Evolutionary conservation across 2,888 invertebrate species (phyloP).

Genomic region (Stenodera caucasica): DNA sequence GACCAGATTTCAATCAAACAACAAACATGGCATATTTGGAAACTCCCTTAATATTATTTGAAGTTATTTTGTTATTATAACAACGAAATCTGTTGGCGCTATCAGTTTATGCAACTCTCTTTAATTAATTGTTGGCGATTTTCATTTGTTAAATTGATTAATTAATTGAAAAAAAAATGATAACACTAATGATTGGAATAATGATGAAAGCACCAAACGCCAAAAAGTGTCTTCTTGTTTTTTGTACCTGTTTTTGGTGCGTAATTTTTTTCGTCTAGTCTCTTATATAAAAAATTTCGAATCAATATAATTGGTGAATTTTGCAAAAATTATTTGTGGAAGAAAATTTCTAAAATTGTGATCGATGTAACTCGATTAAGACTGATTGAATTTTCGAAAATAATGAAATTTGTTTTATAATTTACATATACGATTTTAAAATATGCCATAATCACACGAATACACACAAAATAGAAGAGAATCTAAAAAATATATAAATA

Average conservation of each 20-base stretch:
- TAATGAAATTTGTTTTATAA: conserved; percentile 30
- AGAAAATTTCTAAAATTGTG: conserved; percentile 44
- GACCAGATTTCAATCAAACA: conserved; percentile 10
- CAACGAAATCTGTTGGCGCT: conserved; percentile 14
- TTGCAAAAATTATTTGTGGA: conserved; percentile 39
- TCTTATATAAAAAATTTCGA: conserved; percentile 12
- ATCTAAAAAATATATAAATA: conserved; percentile 18
- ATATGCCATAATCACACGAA: conserved; percentile 49
- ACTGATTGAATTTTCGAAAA: conserved; percentile 48
- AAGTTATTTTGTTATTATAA: neutral
- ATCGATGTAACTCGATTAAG: conserved; percentile 52
- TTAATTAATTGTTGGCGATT: neutral
- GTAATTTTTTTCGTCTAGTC: conserved; percentile 33
- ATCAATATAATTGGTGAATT: conserved; percentile 31
- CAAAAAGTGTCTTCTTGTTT: conserved; percentile 54
- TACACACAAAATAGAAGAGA: conserved; percentile 32
- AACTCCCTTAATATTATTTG: no score
- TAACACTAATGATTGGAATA: conserved; percentile 15
- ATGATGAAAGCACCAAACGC: conserved; percentile 46
- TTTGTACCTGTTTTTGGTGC: conserved; percentile 41
- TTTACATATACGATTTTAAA: conserved; percentile 39
- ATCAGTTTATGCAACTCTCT: conserved; percentile 12
- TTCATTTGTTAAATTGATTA: neutral
- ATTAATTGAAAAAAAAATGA: neutral
- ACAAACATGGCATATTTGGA: conserved; percentile 52